Evolutionary conservation across 2,888 invertebrate species (phyloP).

Genomic region (Copidosoma aretas): DNA sequence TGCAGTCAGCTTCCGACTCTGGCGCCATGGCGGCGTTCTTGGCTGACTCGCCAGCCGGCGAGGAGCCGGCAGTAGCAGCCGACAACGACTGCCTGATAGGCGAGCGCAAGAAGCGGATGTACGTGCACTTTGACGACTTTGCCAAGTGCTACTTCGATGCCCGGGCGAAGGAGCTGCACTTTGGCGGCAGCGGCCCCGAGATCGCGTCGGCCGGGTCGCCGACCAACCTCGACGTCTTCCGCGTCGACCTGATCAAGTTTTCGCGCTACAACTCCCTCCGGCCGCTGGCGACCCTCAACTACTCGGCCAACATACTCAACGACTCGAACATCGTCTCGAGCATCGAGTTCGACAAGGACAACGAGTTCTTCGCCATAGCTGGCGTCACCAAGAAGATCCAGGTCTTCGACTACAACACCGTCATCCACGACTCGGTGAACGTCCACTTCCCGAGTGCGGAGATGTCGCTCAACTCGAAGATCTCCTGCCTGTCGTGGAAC

Average conservation of each 20-base stretch:
- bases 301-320: slow-evolving; percentile 87
- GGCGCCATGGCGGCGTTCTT: no score
- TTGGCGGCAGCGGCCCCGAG: slow-evolving; percentile 63
- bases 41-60: no score
- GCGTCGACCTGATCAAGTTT: slow-evolving; percentile 85
- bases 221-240: slow-evolving; percentile 75
- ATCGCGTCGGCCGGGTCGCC: slow-evolving; percentile 51
- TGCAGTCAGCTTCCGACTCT: no score
- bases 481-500: slow-evolving; percentile 95
- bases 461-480: slow-evolving; percentile 91
- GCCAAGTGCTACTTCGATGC: slow-evolving; percentile 85
- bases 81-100: no score
- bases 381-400: slow-evolving; percentile 95
- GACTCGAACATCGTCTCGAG: slow-evolving; percentile 87
- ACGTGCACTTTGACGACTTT: slow-evolving; percentile 88
- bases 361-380: slow-evolving; percentile 94
- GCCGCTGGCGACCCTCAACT: slow-evolving; percentile 85
- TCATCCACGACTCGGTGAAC: slow-evolving; percentile 84
- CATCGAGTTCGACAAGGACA: slow-evolving; percentile 95
- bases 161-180: slow-evolving; percentile 75
- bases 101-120: slow-evolving; percentile 65
- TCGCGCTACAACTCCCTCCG: slow-evolving; percentile 80
- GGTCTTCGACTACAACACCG: slow-evolving; percentile 87
- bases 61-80: no score
- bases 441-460: slow-evolving; percentile 92